A percentile compares a stretch with the other conserved stretches of the same genome.
Evolutionary conservation across 2,888 invertebrate species (phyloP).

Genomic region (Drosophila atroscutellata): DNA sequence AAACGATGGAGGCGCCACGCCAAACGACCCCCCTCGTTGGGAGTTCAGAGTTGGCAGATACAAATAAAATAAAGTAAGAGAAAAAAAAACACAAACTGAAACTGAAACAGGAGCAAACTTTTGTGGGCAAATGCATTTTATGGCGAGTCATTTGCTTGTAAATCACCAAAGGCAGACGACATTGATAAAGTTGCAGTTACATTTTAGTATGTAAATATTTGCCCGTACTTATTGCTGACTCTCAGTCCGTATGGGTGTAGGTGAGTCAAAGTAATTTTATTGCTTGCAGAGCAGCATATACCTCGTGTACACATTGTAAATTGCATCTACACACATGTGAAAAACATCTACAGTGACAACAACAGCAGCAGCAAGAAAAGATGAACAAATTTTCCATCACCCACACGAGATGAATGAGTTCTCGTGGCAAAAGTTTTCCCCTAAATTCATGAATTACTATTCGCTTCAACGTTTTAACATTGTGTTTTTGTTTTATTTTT

Average conservation of each 20-base stretch:
- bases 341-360: neutral
- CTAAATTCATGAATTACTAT: constrained; percentile 55
- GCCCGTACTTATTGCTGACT: constrained; percentile 71
- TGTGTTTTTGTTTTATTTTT: constrained; percentile 40
- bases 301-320: constrained; percentile 39
- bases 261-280: constrained; percentile 60
- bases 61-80: constrained; percentile 2
- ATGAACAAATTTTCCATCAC: constrained; percentile 52
- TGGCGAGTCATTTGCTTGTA: constrained; percentile 66
- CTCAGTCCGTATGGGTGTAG: constrained; percentile 10
- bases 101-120: constrained; percentile 24
- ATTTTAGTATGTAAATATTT: constrained; percentile 78
- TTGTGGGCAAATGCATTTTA: constrained; percentile 62
- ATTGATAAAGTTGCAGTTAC: constrained; percentile 79
- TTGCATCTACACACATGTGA: constrained; percentile 24
- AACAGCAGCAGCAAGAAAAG: constrained; percentile 16
- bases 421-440: constrained; percentile 50
- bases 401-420: constrained; percentile 20
- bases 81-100: neutral
- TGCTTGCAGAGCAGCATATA: constrained; percentile 60
- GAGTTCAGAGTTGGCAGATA: neutral
- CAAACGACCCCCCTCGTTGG: neutral
- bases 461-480: constrained; percentile 51
- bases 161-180: constrained; percentile 78
- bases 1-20: constrained; percentile 6